Base-by-base conservation (phyloP, 2,113 vertebrate species). In the Perca schrenkii region DNA sequence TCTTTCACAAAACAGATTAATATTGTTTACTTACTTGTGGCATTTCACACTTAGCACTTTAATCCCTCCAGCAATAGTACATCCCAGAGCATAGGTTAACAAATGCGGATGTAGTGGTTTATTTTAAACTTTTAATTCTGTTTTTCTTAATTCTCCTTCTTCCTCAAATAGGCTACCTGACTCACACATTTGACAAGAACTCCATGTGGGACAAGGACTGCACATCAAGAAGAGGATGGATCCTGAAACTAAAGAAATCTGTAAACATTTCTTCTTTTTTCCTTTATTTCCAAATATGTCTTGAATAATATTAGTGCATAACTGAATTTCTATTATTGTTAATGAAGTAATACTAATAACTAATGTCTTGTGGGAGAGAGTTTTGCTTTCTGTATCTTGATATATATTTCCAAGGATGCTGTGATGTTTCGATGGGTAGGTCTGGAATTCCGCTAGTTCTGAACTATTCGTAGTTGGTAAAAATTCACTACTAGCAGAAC, bases 401-500 rank as follows among this genome's bases (percentile, higher is more conserved):
- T 40, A 43, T 10, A 10, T 11, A 47, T 54, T 79, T 73, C 74
- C 62, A 43, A 50, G 34, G 74, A 62, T 70, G 77, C 75, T 78
- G 65, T 50, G 79, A 87, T 86, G 53, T 79, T 85, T 94, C 84
- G 92, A 92, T 43, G 92, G 79, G 86, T 93, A 95, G 84, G 92
- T 94, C 93, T 94, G 94, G 95, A 96, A 96, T 25, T 25, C 25
- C 25, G 79, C 94, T 96, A 95, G 94, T 96, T 96, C 92, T 96
- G 95, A 96, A 95, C 94, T 95, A 95, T 95, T 95, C 83, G 4
- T 89, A 79, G 83, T 94, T 91, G 88, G 84, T 85, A 95, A 95
- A 94, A 95, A 94, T 96, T 96, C 95, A 96, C 95, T 95, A 96
- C 95, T 95, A 96, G 95, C 94, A 95, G 95, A 95, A 96, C 94